A percentile compares a stretch with the other conserved stretches of the same genome.
These are phyloP conservation scores for Idaea biselata DNA, from an alignment of 2,888 invertebrate genomes.

Conservation along the genomic window DNA sequence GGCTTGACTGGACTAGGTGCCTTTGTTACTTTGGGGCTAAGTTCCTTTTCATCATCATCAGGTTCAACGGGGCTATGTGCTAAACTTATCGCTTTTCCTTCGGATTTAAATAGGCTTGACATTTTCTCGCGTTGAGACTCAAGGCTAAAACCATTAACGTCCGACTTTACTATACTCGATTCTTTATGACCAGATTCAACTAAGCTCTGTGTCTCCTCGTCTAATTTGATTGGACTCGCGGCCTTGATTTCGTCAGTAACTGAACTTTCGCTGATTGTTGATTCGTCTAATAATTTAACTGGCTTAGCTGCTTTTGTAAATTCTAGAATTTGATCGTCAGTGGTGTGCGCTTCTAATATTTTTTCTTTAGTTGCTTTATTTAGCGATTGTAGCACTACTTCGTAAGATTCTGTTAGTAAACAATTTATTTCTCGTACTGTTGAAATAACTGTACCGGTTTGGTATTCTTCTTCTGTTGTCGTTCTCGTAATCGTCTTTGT, in stretches of 20 bases:
- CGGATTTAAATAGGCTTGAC: slow-evolving; percentile 5
- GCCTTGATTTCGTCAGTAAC: slow-evolving; percentile 9
- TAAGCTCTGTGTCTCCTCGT: slow-evolving; percentile 3
- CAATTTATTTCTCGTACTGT: slow-evolving; percentile 9
- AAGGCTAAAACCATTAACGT: slow-evolving; percentile 2
- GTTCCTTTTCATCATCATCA: slow-evolving; percentile 14
- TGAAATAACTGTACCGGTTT: slow-evolving; percentile 11
- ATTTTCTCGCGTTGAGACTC: slow-evolving; percentile 6
- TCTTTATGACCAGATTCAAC: slow-evolving; percentile 4
- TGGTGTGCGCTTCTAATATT: not conserved
- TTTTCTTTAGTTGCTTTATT: not conserved
- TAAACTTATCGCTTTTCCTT: slow-evolving; percentile 7
- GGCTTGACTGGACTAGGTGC: slow-evolving; percentile 2
- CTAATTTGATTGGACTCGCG: slow-evolving; percentile 10
- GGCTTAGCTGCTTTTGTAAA: not conserved
- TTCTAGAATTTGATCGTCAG: not conserved
- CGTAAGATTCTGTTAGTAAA: not conserved
- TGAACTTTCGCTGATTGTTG: not conserved
- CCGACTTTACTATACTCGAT: not conserved
- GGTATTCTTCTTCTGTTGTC: slow-evolving; percentile 5
- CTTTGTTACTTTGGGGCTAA: slow-evolving; percentile 2
- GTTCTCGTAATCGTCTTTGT: slow-evolving; percentile 5
- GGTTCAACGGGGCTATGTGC: slow-evolving; percentile 11
- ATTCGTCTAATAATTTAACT: not conserved
- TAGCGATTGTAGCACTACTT: not conserved